phyloP scores from a whole-genome alignment of 2,888 invertebrate genomes.

The Orthosia cruda region DNA sequence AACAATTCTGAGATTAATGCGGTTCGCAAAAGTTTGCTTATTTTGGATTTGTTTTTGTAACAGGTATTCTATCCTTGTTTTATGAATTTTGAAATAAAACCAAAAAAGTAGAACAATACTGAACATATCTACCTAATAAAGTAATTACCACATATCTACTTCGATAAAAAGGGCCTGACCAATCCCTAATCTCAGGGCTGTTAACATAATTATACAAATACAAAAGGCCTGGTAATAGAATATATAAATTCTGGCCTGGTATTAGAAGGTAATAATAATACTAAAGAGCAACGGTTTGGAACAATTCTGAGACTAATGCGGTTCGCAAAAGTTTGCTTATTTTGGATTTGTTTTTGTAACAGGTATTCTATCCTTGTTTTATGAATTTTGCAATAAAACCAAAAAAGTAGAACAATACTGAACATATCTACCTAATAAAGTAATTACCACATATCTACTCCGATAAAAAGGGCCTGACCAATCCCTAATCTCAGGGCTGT shows the following conservation, averaged over 20 bases:
- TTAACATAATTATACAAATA: too few species aligned
- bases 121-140: neutral
- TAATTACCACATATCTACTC: neutral
- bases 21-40: conserved; percentile 36
- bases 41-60: conserved; percentile 27
- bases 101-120: neutral
- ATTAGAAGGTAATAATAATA: conserved; percentile 45
- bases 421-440: neutral
- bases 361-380: neutral
- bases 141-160: neutral
- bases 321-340: conserved; percentile 36
- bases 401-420: neutral
- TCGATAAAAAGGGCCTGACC: neutral
- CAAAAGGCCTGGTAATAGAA: too few species aligned
- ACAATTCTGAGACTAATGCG: conserved; percentile 43
- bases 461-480: neutral
- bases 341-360: conserved; percentile 26
- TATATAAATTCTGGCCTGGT: conserved; percentile 41
- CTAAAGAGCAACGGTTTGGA: conserved; percentile 25
- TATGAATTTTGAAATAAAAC: neutral
- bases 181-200: too few species aligned
- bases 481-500: too few species aligned
- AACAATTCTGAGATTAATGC: conserved; percentile 43
- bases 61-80: neutral
- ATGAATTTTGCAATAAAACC: neutral